Base-by-base conservation (phyloP, 2,888 invertebrate species). In the Epinotia nisella region DNA sequence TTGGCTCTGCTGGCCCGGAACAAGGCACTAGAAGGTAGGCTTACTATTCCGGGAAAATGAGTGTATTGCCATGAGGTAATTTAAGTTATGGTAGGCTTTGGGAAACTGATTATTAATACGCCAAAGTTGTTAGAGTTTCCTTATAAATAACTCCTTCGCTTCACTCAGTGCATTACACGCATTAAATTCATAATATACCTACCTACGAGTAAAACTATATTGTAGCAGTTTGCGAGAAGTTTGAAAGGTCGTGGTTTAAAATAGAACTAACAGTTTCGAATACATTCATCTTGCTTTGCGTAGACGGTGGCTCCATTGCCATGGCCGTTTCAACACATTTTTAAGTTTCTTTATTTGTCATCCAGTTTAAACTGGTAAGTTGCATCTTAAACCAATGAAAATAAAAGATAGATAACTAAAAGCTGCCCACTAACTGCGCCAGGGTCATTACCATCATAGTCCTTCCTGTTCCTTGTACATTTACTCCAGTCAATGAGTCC, bases 11-110 rank as follows among this genome's bases (percentile, higher is more conserved):
- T 98, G 75, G 97, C 97, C 53, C 95, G 97, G 86, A 98, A 98
- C 90, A 97, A 98, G 90, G 96, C 97, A 75, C 94, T 98, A 61
- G 98, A 98, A 97, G 98, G 98, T 98, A 94, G 95, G 81, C 11
- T 19, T 55, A n/a, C n/a, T n/a, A 19, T 13, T 3, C 24, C 56
- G 17, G 59, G 49, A 49, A 70, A 49, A 49, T 49, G n/a, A 5
- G 5, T n/a, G 49, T 49, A 15, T 13, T 35, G 35, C 35, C 35
- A 35, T 35, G 1, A 9, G 35, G 35, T 35, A 35, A 9, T 35
- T 35, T 2, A 24, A 24, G 1, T 24, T 24, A 24, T 24, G 21
- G 1, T 24, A 24, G 21, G 21, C 21, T 24, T 35, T 35, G 35
- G 35, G 9, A 35, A 35, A 35, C 35, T 9, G 35, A 9, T 29